A percentile compares a stretch with the other conserved stretches of the same genome.
Evolutionary conservation across 2,113 vertebrate genomes (phyloP).

Genomic region (Ondatra zibethicus): DNA sequence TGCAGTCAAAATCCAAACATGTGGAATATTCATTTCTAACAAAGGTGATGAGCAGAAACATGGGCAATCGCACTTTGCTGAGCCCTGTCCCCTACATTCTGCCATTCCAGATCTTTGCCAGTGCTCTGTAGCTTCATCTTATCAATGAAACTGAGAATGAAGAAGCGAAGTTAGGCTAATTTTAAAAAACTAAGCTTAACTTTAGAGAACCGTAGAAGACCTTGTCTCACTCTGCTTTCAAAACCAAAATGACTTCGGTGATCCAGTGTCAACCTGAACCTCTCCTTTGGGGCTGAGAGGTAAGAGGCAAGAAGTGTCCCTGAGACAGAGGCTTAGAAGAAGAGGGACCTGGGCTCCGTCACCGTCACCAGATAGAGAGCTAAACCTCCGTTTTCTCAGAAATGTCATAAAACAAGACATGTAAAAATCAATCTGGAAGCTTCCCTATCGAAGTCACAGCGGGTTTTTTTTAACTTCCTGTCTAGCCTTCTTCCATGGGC

Average conservation of each 20-base stretch:
- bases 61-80: not conserved
- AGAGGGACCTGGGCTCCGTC: not conserved
- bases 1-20: not conserved
- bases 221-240: conserved; percentile 52
- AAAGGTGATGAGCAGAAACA: not conserved
- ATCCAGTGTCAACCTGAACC: not conserved
- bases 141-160: not conserved
- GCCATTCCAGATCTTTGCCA: conserved; percentile 19
- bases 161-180: not conserved
- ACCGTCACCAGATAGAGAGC: not conserved
- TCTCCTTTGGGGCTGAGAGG: not conserved
- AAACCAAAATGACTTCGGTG: not conserved
- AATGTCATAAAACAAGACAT: not conserved
- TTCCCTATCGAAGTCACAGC: not conserved
- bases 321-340: not conserved
- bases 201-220: not conserved
- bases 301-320: not conserved
- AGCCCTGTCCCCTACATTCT: not conserved
- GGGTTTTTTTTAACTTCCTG: not conserved
- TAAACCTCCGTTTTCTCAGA: not conserved
- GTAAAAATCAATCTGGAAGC: not conserved
- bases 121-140: not conserved
- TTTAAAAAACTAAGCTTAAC: not conserved
- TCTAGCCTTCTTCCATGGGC: not conserved
- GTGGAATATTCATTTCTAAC: not conserved